phyloP scores from a whole-genome alignment of 1,140 invertebrate species.

The Orius insidiosus region DNA sequence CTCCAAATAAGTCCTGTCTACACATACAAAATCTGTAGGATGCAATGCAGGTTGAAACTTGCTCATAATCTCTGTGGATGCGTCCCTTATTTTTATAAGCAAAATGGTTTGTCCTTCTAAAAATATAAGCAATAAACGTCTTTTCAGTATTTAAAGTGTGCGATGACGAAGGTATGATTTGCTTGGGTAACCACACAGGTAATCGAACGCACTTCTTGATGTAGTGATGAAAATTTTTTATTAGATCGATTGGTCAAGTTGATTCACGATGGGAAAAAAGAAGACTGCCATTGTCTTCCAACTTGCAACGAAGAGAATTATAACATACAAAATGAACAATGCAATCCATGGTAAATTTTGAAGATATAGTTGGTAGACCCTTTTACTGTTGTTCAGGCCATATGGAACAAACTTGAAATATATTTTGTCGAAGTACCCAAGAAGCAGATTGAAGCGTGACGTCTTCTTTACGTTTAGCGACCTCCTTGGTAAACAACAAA shows the following conservation, averaged over 20 bases:
- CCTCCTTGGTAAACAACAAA: constrained; percentile 34
- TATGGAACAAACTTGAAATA: constrained; percentile 46
- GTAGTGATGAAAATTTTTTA: too few species aligned
- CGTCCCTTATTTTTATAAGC: constrained; percentile 42
- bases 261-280: too few species aligned
- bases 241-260: too few species aligned
- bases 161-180: constrained; percentile 37
- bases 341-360: too few species aligned
- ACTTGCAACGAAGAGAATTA: too few species aligned
- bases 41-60: constrained; percentile 41
- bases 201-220: too few species aligned
- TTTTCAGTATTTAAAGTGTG: constrained; percentile 33
- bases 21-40: constrained; percentile 42
- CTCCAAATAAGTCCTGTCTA: constrained; percentile 41
- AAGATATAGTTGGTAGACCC: too few species aligned
- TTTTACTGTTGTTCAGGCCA: constrained; percentile 29
- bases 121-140: neutral
- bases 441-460: constrained; percentile 41
- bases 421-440: constrained; percentile 46
- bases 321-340: too few species aligned
- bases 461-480: constrained; percentile 50
- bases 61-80: constrained; percentile 39
- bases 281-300: too few species aligned
- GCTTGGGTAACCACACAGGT: constrained; percentile 39
- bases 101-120: constrained; percentile 24